These are phyloP conservation scores for Spea hammondii DNA, from an alignment of 2,797 vertebrate genomes.

Conservation along the genomic window DNA sequence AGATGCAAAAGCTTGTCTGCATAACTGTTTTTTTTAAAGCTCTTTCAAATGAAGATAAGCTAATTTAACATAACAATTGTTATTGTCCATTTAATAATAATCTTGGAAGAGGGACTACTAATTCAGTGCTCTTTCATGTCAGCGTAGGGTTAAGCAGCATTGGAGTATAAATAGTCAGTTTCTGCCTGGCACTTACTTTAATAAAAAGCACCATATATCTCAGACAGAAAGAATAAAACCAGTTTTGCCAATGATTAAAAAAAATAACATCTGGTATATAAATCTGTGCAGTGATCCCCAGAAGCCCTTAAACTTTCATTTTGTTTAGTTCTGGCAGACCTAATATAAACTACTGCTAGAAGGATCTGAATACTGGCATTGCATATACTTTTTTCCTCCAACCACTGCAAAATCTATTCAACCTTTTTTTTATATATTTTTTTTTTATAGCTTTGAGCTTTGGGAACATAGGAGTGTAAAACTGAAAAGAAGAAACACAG, in stretches of 20 bases:
- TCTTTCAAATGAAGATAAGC: no score
- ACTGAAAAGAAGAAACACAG: conserved; percentile 39
- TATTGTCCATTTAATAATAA: no score
- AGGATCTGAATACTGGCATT: conserved; percentile 49
- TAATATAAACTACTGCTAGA: conserved; percentile 47
- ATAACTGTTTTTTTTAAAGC: no score
- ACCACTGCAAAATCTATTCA: conserved; percentile 56
- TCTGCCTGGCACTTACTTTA: conserved; percentile 20
- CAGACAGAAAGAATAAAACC: conserved; percentile 15
- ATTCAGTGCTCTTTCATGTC: neutral
- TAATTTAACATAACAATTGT: no score
- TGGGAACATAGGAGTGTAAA: conserved; percentile 43
- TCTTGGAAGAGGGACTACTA: neutral
- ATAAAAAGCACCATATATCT: conserved; percentile 8
- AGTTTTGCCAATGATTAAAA: conserved; percentile 47
- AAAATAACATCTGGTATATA: conserved; percentile 57
- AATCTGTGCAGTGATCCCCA: conserved; percentile 36
- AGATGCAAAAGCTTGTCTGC: no score
- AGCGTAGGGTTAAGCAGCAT: neutral
- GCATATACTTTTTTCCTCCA: conserved; percentile 41
- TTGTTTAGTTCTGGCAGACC: conserved; percentile 51
- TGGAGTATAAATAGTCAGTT: neutral
- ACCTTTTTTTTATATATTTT: conserved; percentile 37
- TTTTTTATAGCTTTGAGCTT: conserved; percentile 40
- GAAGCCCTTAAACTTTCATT: conserved; percentile 52